Evolutionary conservation across 1,140 invertebrate genomes (phyloP), one percentile per base, ranked within the genome.

Genomic region (Drosophila nigromelanica): DNA sequence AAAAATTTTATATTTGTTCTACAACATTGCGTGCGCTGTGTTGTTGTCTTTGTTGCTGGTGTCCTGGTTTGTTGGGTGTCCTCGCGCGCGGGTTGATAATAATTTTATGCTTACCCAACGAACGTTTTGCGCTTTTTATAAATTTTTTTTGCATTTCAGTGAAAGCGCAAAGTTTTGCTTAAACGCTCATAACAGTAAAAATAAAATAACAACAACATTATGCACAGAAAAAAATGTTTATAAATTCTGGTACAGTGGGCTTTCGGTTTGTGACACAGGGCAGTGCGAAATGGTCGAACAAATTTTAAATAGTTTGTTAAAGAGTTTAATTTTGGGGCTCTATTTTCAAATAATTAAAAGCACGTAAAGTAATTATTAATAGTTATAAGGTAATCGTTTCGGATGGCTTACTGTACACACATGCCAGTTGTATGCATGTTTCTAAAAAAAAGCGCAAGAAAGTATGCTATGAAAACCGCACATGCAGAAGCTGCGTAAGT

Each of bases 81-180:
- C 66, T 60, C 55, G 56, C 81, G 74, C 70, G 81, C 71, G 60
- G 68, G 78, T 81, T 87, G 78, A 87, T 87, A 86, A 86, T 86
- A 82, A 79, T 87, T 87, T 87, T 87, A 76, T 87, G 83, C 79
- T 81, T 73, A 81, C 75, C 82, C 78, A 80, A 77, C 80, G 80
- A 70, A 71, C 80, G 66, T 54, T 56, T 62, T 64, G 42, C 72
- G 59, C 70, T 72, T 27, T 60, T 55, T 54, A 51, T 43, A 24
- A 0, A 24, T 8, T 56, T 50, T 48, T 58, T 52, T 51, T 52
- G 40, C 10, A 11, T 40, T 63, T 51, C 37, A 45, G 39, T 51
- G 18, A 58, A 70, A 75, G 54, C 67, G 72, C 67, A 82, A 87
- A 87, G 72, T 89, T 87, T 87, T 79, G 78, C 82, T 87, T 87